Percentiles rank a stretch among this genome's conserved stretches.
Evolutionary conservation across 2,797 vertebrate genomes (phyloP).

Genomic region (Oceanodroma leucorhoa): DNA sequence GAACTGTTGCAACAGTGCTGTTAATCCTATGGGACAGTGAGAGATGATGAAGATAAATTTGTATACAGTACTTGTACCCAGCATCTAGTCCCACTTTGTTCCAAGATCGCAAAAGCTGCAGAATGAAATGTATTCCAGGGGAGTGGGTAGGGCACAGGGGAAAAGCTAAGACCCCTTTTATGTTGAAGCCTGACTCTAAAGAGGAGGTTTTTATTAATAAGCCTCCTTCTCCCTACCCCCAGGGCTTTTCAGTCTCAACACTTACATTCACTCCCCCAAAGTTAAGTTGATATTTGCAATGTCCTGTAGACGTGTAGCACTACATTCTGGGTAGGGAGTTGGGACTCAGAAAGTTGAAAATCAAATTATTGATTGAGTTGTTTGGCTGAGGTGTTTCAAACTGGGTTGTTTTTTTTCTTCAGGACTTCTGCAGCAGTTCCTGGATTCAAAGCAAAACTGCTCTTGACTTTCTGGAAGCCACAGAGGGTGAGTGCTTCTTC

Average conservation of each 20-base stretch:
- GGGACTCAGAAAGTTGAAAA: background rate
- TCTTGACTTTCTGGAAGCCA: background rate
- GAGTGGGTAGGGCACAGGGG: background rate
- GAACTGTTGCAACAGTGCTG: background rate
- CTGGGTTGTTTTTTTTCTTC: background rate
- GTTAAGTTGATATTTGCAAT: background rate
- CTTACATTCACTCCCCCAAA: background rate
- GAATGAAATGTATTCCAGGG: background rate
- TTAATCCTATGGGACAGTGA: background rate
- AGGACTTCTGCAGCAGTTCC: background rate
- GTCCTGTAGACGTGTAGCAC: background rate
- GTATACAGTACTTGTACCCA: background rate
- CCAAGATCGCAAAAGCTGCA: background rate
- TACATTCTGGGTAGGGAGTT: accelerated
- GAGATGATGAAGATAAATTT: background rate
- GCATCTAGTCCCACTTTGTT: background rate
- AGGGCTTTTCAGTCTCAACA: background rate
- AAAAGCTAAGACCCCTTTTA: background rate
- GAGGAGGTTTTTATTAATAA: background rate
- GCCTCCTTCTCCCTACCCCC: background rate
- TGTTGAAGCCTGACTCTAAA: background rate
- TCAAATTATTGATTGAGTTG: background rate
- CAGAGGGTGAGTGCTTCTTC: background rate
- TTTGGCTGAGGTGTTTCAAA: background rate
- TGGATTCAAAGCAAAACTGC: background rate